Evolutionary conservation across 2,113 vertebrate species (phyloP), one percentile per base, ranked within the genome.

Genomic region (Amblyopsis rosae): DNA sequence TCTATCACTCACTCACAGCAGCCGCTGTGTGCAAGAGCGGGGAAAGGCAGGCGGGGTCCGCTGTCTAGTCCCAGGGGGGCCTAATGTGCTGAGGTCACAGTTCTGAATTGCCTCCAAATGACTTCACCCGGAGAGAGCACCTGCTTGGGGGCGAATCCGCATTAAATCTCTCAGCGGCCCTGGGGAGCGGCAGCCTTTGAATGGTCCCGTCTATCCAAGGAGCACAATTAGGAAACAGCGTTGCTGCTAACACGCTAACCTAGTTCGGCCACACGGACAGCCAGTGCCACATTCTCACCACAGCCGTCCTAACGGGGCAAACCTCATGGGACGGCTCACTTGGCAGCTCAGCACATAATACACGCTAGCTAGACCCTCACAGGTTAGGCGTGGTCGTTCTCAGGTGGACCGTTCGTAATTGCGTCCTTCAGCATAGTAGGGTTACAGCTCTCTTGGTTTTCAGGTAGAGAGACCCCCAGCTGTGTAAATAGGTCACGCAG

Each of bases 81-180:
- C 71, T 69, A 80, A 77, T 85, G 80, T 89, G 87, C 86, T 88
- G 89, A 92, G 89, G 89, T 92, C 90, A 92, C 87, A 82, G 75
- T 88, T 90, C 82, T 86, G 87, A 90, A 90, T 88, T 80, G 83
- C 88, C 88, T 91, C 81, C 78, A 86, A 91, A 91, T 90, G 86
- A 91, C 86, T 91, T 90, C 87, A 90, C 86, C 84, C 85, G 69
- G 69, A 84, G 87, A 90, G 89, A 90, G 84, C 91, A 91, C 90
- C 90, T 92, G 90, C 88, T 90, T 66, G 71, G 79, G 82, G 82
- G 81, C 67, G 71, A 85, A 82, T 85, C 85, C 62, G 69, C 88
- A 85, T 87, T 89, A 88, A 90, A 89, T 92, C 84, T 88, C 84
- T 89, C 83, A 76, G 67, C 77, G 81, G 65, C 77, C 74, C 64